Evolutionary conservation across 2,797 vertebrate genomes (phyloP), one percentile per base, ranked within the genome.

Genomic region (Cottoperca gobio): DNA sequence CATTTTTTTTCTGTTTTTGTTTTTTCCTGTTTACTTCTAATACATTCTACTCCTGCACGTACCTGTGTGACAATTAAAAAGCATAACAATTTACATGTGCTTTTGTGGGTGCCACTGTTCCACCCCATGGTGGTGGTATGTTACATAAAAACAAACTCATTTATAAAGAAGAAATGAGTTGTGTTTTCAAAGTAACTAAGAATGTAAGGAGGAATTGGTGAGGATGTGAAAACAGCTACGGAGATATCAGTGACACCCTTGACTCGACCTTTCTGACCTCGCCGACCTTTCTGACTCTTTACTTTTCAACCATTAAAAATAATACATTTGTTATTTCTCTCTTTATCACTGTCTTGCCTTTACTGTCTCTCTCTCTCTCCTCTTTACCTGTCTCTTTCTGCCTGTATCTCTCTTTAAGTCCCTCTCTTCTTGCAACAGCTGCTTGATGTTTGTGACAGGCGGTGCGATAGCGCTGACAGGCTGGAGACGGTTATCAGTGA

Each of bases 401-500:
- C 55, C 64, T 77, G 37, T 72, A 72, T 88, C 79, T 76, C 77
- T 76, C 49, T 77, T 10, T 81, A 79, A 71, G 60, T 88, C 79
- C 54, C 59, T 62, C 76, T 81, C 81, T 83, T 88, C 87, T 81
- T 33, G 63, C 79, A 82, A 95, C 96, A 93, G 95, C 96, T 97
- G 96, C 96, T 95, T 96, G 97, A 98, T 97, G 97, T 96, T 96
- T 95, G 95, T 98, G 97, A 99, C 97, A 98, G 97, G 95, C 95
- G 54, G 49, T 14, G 85, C 53, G 91, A 92, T 92, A 92, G 80
- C 94, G 40, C 95, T 95, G 97, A 98, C 97, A 97, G 97, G 95
- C 95, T 95, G 94, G 59, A 96, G 97, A 96, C 96, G 97, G 97
- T 99, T 99, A 99, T 99, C 97, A 91, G 96, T 85, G 88, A 93